A percentile compares a stretch with the other conserved stretches of the same genome.
These are phyloP conservation scores for Leucophora obtusa DNA, from an alignment of 2,888 invertebrate species.

Conservation along the genomic window DNA sequence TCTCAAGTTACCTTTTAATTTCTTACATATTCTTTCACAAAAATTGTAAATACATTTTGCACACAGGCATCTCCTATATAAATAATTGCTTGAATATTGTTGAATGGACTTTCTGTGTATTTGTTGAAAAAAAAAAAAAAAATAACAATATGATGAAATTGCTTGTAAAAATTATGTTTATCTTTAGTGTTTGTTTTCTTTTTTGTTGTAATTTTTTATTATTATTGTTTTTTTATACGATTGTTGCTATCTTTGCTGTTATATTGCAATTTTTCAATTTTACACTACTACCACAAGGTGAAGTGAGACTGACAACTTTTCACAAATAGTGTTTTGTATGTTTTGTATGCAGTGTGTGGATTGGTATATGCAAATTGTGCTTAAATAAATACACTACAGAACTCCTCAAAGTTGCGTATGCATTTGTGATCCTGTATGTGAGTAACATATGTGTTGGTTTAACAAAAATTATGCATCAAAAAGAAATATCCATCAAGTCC, in stretches of 20 bases:
- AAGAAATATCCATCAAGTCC: not conserved
- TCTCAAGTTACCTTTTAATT: too few relatives aligned
- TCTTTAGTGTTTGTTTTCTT: slow-evolving; percentile 38
- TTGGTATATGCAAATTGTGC: slow-evolving; percentile 6
- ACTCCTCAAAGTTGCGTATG: not conserved
- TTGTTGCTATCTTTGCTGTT: slow-evolving; percentile 21
- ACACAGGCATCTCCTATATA: too few relatives aligned
- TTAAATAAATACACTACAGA: slow-evolving; percentile 33
- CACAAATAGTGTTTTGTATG: not conserved
- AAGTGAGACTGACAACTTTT: slow-evolving; percentile 14
- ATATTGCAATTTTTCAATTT: slow-evolving; percentile 52
- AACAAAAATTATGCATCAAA: not conserved
- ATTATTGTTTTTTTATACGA: not conserved
- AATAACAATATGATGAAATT: slow-evolving; percentile 56
- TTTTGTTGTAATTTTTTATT: too few relatives aligned
- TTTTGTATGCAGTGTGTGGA: not conserved
- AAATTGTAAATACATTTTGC: too few relatives aligned
- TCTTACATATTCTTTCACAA: too few relatives aligned
- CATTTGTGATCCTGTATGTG: not conserved
- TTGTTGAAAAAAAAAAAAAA: slow-evolving; percentile 16
- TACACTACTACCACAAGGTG: slow-evolving; percentile 44
- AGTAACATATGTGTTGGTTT: not conserved
- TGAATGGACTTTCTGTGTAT: too few relatives aligned
- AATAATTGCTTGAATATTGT: too few relatives aligned
- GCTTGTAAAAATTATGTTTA: slow-evolving; percentile 50